Evolutionary conservation across 53 echinoderm and acorn worm genomes (phyloP), one percentile per base, ranked within the genome.

Genomic region (Glandiceps talaboti): DNA sequence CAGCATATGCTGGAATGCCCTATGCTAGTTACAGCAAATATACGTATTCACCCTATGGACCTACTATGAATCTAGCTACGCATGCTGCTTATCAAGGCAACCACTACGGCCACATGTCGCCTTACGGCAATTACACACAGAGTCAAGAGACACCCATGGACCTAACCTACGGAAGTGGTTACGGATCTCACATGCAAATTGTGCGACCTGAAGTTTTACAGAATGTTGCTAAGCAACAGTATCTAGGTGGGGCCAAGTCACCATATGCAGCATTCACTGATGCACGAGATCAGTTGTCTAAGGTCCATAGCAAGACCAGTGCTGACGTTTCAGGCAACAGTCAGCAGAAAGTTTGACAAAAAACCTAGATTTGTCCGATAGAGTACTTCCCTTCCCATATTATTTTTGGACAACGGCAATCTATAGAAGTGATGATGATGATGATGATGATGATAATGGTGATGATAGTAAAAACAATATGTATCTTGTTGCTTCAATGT

Each of bases 111-210:
- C 89, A 92, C 74, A 77, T 84, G 26, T 29, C 89, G 27, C 33
- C 88, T 73, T 92, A 92, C 76, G 92, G 92, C 74, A 89, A 90
- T 82, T 95, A 90, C 76, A 90, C 88, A 77, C 86, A 86, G 77
- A 82, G 86, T 45, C 87, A 87, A 76, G 96, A 95, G 76, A 90
- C 92, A 79, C 96, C 96, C 26, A 95, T 95, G 89, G 96, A 95
- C 82, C 81, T 95, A 77, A 92, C 96, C 14, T 92, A 95, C 81
- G 64, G 64, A 45, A 45, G 64, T 45, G 64, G 64, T 20, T 45
- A 45, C 64, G 64, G 64, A 6, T 45, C 64, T 45, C 64, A 45
- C 64, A 45, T 45, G 64, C 64, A 45, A 45, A 45, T 45, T 45
- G 64, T 45, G 64, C 64, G 64, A 45, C 64, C 64, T 45, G 64